Evolutionary conservation across 2,888 invertebrate genomes (phyloP).

Genomic region (Pammene aurita): DNA sequence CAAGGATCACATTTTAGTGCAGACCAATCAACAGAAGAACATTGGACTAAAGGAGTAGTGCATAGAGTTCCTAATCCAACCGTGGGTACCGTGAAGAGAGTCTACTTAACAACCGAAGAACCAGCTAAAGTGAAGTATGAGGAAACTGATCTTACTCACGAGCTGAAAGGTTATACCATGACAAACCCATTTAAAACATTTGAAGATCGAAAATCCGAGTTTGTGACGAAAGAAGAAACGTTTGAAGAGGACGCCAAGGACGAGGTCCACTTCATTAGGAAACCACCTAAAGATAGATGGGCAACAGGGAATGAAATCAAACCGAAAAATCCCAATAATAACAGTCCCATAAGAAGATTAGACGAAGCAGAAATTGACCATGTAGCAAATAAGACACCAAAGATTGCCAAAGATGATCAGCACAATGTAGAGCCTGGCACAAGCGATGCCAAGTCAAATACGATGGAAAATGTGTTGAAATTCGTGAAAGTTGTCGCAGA

Average conservation of each 20-base stretch:
- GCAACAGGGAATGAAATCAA: slow-evolving; percentile 16
- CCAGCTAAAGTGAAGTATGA: slow-evolving; percentile 35
- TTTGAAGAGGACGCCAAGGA: slow-evolving; percentile 29
- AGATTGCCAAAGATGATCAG: slow-evolving; percentile 1
- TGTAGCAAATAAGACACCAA: background rate
- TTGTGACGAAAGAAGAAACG: slow-evolving; percentile 41
- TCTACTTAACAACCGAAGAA: slow-evolving; percentile 27
- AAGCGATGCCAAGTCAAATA: slow-evolving; percentile 51
- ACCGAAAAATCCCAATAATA: slow-evolving; percentile 24
- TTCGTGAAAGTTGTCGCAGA: slow-evolving; percentile 69
- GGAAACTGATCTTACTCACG: slow-evolving; percentile 33
- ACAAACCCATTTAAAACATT: slow-evolving; percentile 23
- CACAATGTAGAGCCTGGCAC: slow-evolving; percentile 27
- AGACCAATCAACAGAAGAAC: slow-evolving; percentile 43
- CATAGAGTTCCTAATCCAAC: slow-evolving; percentile 51
- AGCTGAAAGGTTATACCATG: slow-evolving; percentile 16
- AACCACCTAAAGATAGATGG: slow-evolving; percentile 27
- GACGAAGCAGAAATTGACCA: slow-evolving; percentile 11
- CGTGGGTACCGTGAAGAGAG: slow-evolving; percentile 30
- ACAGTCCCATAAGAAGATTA: slow-evolving; percentile 26
- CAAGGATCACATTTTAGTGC: slow-evolving; percentile 4
- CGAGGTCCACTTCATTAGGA: slow-evolving; percentile 14
- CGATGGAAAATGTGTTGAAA: slow-evolving; percentile 62
- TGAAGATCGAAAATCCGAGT: slow-evolving; percentile 32
- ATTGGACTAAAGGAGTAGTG: slow-evolving; percentile 50